These are phyloP conservation scores for Zosterops borbonicus DNA, from an alignment of 2,113 vertebrate species.

Conservation along the genomic window DNA sequence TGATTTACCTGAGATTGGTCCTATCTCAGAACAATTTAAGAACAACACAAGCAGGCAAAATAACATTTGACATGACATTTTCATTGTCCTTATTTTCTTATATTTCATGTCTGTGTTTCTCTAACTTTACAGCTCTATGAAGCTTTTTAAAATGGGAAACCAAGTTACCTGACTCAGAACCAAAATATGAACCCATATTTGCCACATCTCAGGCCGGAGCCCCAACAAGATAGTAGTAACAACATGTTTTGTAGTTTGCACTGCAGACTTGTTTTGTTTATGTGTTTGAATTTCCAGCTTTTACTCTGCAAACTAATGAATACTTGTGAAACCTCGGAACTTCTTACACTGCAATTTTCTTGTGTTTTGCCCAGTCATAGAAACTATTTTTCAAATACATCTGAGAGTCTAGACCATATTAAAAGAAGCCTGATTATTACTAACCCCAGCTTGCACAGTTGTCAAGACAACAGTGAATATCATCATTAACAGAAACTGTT, in stretches of 20 bases:
- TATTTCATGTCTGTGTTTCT: neutral
- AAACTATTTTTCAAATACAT: constrained; percentile 19
- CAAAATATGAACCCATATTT: neutral
- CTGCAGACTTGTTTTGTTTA: neutral
- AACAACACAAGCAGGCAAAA: neutral
- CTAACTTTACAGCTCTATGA: neutral
- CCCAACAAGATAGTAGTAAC: neutral
- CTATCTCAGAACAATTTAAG: neutral
- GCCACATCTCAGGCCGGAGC: neutral
- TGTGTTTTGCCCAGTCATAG: neutral
- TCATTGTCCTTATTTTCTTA: neutral
- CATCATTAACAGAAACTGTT: constrained; percentile 23
- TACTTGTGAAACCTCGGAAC: neutral
- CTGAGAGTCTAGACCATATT: constrained; percentile 37
- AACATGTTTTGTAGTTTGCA: neutral
- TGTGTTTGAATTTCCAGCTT: neutral
- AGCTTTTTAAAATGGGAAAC: neutral
- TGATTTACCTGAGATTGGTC: neutral
- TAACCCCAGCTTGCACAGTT: constrained; percentile 31
- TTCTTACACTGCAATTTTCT: constrained; percentile 8
- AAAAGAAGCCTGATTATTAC: constrained; percentile 49
- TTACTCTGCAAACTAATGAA: neutral
- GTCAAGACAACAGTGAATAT: constrained; percentile 57
- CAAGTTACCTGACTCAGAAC: neutral
- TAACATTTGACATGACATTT: neutral